A percentile compares a stretch with the other conserved stretches of the same genome.
Conservation (phyloP, 2,888 invertebrate genomes). For the Pyralis farinalis region DNA sequence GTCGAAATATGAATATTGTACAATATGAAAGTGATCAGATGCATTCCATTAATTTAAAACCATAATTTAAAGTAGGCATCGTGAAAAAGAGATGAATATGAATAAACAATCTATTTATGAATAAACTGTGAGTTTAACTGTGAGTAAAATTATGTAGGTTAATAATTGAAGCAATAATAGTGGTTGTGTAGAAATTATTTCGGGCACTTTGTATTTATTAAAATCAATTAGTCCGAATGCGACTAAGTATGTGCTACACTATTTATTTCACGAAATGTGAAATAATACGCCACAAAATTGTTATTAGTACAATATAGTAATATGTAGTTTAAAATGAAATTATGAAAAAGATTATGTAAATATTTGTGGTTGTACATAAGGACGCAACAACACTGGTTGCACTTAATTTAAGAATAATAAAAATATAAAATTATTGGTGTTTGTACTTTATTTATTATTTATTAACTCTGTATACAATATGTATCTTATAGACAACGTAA, state of each 20-base stretch:
- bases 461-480: too few relatives aligned
- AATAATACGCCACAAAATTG: too few relatives aligned
- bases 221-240: conserved; percentile 9
- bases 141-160: conserved; percentile 11
- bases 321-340: not conserved
- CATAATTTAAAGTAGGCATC: conserved; percentile 14
- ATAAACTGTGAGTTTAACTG: conserved; percentile 18
- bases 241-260: too few relatives aligned
- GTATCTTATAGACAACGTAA: too few relatives aligned
- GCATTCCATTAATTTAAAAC: conserved; percentile 36
- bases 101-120: conserved; percentile 19
- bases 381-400: not conserved
- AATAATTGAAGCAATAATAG: conserved; percentile 8
- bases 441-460: conserved; percentile 4
- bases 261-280: too few relatives aligned
- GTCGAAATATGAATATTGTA: conserved; percentile 6
- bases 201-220: conserved; percentile 9
- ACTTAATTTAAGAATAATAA: not conserved
- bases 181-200: conserved; percentile 9
- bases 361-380: conserved; percentile 2
- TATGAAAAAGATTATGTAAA: conserved; percentile 3
- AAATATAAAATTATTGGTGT: not conserved
- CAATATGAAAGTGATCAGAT: conserved; percentile 33
- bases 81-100: conserved; percentile 16
- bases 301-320: not conserved